Conservation (phyloP, 2,888 invertebrate genomes). For the Rhodophaea formosa region DNA sequence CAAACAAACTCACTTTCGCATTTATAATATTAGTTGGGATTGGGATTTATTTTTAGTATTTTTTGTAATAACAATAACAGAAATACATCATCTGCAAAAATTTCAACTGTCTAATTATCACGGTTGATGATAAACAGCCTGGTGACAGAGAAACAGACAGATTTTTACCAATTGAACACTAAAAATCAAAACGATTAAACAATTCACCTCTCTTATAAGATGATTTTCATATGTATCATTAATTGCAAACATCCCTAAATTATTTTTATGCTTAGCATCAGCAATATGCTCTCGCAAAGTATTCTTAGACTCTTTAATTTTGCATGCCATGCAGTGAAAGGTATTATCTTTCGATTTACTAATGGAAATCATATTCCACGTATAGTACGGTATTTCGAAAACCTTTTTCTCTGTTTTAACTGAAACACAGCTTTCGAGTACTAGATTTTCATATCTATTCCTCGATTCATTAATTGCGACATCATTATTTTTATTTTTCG, state of each 20-base stretch:
- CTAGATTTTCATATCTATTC: neutral
- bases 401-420: neutral
- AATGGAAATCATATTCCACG: neutral
- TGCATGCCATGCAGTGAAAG: slow-evolving; percentile 8
- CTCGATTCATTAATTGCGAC: neutral
- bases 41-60: too few species aligned
- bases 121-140: too few species aligned
- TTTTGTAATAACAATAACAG: too few species aligned
- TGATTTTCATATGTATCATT: neutral
- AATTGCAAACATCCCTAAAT: neutral
- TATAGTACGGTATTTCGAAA: neutral
- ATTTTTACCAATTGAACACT: too few species aligned
- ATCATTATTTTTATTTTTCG: neutral
- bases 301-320: neutral
- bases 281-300: neutral
- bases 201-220: neutral
- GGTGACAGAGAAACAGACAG: too few species aligned
- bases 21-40: too few species aligned
- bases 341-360: neutral
- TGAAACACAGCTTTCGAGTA: neutral
- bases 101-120: too few species aligned
- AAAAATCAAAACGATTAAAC: neutral
- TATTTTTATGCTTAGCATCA: neutral
- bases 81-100: too few species aligned
- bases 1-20: too few species aligned